Base-by-base conservation (phyloP, 2,113 vertebrate genomes). In the Platysternon megacephalum region DNA sequence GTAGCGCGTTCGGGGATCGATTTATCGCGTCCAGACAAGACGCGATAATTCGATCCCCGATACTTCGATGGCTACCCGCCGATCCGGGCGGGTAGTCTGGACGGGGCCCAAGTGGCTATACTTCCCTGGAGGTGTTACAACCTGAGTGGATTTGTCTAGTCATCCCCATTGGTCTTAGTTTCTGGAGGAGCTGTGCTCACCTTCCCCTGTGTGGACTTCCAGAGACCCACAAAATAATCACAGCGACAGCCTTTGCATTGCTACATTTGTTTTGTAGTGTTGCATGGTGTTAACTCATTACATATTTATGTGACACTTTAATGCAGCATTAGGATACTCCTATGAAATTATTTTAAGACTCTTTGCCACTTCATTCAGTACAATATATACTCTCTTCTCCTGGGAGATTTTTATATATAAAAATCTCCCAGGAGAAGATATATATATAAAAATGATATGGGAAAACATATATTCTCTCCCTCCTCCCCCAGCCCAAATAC, bases 301-400 rank as follows among this genome's bases (percentile, higher is more conserved):
- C 39, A 56, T 17, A 26, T 28, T 29, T 22, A 44, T 8, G 17
- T 53, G 52, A 14, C 26, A 5, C 26, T 19, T 39, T 52, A 56
- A 42, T 26, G n/a, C 53, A 44, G 14, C 53, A 56, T 28, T 4
- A 44, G 39, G 42, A 17, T 28, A 42, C 81, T 44, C n/a, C 80
- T 29, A 83, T 72, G 26, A 32, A 87, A 58, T 1, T 52, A 4
- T 42, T 79, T 52, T 21, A 9, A 51, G 13, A 32, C 39, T 56
- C 1, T 80, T 53, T 53, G 4, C 0, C 0, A 28, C 49, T 82
- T 83, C 53, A 29, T 83, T 92, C 49, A 84, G 76, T 52, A 5
- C 48, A 8, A 0, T 4, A 2, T 16, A 17, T 0, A 0, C 14
- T 81, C 58, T 86, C 42, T 42, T 80, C n/a, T 56, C 5, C 65